Evolutionary conservation across 2,113 vertebrate species (phyloP).

Genomic region (Sphyrna mokarran): DNA sequence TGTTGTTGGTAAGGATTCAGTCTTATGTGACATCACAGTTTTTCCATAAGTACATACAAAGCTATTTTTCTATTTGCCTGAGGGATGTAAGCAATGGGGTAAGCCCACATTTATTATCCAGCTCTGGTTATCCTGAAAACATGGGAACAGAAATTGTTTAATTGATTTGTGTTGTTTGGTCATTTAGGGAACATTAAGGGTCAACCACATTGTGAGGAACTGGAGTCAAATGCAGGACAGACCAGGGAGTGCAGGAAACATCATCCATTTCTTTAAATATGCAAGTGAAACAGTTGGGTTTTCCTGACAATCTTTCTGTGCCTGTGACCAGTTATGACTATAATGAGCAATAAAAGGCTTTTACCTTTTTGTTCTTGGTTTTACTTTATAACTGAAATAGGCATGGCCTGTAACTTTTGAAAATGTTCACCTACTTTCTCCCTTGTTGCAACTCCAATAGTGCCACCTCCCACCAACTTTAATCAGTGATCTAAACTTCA

Average conservation of each 20-base stretch:
- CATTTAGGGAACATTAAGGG: not conserved
- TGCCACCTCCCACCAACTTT: not conserved
- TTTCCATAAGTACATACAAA: constrained; percentile 26
- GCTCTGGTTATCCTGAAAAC: not conserved
- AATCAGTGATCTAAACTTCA: not conserved
- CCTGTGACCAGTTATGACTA: not conserved
- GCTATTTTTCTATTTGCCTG: constrained; percentile 10
- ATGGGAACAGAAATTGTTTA: constrained; percentile 11
- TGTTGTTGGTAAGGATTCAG: not conserved
- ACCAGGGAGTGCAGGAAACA: not conserved
- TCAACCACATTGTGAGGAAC: not conserved
- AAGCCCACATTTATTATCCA: not conserved
- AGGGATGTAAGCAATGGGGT: not conserved
- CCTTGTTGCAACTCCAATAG: not conserved
- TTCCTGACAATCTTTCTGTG: not conserved
- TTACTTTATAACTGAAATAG: not conserved
- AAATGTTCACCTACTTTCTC: not conserved
- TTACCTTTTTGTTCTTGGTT: not conserved
- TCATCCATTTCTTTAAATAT: not conserved
- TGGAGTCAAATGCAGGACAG: not conserved
- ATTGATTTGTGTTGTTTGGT: not conserved
- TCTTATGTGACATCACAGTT: constrained; percentile 2
- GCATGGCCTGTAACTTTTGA: not conserved
- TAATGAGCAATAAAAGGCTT: not conserved
- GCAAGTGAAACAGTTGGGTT: not conserved